Evolutionary conservation across 2,113 vertebrate genomes (phyloP), one percentile per base, ranked within the genome.

Genomic region (Caracal caracal): DNA sequence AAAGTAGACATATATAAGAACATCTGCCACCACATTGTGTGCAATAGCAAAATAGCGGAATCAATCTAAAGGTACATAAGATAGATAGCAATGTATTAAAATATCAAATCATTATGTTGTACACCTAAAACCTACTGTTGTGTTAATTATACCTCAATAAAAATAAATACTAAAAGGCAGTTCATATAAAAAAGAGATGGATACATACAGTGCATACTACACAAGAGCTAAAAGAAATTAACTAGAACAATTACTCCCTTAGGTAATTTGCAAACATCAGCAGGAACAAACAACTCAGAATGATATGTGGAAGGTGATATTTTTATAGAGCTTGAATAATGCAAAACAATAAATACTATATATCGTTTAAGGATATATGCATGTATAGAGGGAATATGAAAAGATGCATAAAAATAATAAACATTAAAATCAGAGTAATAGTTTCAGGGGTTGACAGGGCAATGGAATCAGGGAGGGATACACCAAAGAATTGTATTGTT

Each of bases 391-490:
- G 1, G 71, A 81, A 30, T 51, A 51, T 85, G 47, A 66, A 93
- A 95, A 93, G 59, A 80, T 2, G 37, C 53, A 79, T 43, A 79
- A 84, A 94, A 78, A 88, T 33, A 88, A 78, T 28, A 61, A 93
- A 88, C 22, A 86, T 66, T 24, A 85, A 93, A 88, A 88, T 56
- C 35, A 79, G 28, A 65, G 63, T 37, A 65, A 24, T n/a, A 51
- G 33, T 68, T 66, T 56, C 73, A 86, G 26, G n/a, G 10, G 7
- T 47, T 88, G 51, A 47, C 33, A 87, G 26, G 6, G 75, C n/a
- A 40, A 91, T 70, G n/a, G 28, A 63, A 90, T 90, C 73, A 73
- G 30, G 24, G 33, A 91, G 24, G 10, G 7, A 75, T 66, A 37
- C 33, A 24, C 47, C 56, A 17, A 12, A 78, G 28, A 95, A 83